Conservation (phyloP, 2,888 invertebrate genomes). For the Mantis religiosa region DNA sequence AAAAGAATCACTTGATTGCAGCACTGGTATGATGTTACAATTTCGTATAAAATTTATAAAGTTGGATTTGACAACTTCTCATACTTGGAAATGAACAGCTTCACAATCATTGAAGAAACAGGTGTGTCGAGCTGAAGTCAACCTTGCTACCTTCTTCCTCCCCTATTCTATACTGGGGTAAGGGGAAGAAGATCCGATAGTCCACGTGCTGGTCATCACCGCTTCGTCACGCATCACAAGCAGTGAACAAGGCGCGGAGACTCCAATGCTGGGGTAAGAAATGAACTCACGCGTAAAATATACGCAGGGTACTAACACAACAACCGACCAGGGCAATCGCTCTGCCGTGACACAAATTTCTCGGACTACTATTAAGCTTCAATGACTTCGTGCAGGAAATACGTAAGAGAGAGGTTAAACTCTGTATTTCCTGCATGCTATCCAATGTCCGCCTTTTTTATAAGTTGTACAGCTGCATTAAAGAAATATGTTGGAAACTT, state of each 20-base stretch:
- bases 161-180: not conserved
- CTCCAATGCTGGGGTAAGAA: not conserved
- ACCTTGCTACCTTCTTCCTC: not conserved
- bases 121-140: too few relatives aligned
- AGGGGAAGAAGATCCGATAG: not conserved
- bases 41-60: too few relatives aligned
- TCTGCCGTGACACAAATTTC: not conserved
- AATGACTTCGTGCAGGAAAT: not conserved
- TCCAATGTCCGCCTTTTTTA: too few relatives aligned
- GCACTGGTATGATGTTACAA: too few relatives aligned
- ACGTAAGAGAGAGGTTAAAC: not conserved
- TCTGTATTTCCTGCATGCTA: not conserved
- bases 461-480: too few relatives aligned
- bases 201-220: not conserved
- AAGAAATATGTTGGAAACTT: too few relatives aligned
- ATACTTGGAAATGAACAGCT: too few relatives aligned
- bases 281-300: not conserved
- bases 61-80: too few relatives aligned
- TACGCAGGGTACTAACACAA: not conserved
- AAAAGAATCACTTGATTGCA: too few relatives aligned
- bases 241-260: not conserved
- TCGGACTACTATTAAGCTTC: not conserved
- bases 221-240: not conserved
- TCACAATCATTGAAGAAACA: too few relatives aligned
- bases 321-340: not conserved